These are phyloP conservation scores for Microctenopoma stevenorrisi DNA, from an alignment of 2,797 vertebrate genomes.

Conservation along the genomic window DNA sequence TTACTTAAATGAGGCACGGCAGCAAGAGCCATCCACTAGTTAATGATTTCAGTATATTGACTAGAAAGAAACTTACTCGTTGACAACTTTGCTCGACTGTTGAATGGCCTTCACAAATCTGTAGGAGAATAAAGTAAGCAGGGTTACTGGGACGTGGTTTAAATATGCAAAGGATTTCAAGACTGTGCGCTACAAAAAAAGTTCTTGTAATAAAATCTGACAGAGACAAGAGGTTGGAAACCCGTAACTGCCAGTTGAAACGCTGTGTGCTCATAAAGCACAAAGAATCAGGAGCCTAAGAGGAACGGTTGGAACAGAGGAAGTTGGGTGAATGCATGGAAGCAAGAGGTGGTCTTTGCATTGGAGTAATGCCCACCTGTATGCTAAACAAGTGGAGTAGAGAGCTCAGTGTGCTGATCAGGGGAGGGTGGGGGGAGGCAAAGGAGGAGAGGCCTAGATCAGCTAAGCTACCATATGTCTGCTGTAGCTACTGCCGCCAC, in stretches of 20 bases:
- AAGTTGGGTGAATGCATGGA: conserved; percentile 41
- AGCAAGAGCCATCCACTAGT: not conserved
- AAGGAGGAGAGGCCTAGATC: conserved; percentile 48
- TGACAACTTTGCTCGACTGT: conserved; percentile 71
- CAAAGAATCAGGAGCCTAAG: conserved; percentile 6
- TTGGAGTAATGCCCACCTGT: conserved; percentile 85
- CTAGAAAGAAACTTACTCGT: conserved; percentile 78
- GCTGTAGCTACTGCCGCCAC: conserved; percentile 61
- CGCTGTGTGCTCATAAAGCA: conserved; percentile 12
- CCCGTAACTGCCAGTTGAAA: not conserved
- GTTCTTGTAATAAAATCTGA: conserved; percentile 4
- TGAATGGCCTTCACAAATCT: conserved; percentile 86
- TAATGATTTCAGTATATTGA: not conserved
- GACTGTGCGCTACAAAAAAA: not conserved
- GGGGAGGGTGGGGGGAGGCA: not conserved
- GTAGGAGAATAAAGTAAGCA: conserved; percentile 8
- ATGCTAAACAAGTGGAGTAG: conserved; percentile 84
- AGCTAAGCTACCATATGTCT: conserved; percentile 83
- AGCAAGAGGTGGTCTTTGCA: conserved; percentile 49
- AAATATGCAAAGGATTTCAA: not conserved
- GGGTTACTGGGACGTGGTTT: accelerated
- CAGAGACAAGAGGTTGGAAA: not conserved
- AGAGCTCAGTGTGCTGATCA: conserved; percentile 5
- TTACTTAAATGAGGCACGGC: not conserved
- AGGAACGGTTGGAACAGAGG: conserved; percentile 45